Percentiles rank a stretch among this genome's conserved stretches.
These are phyloP conservation scores for Eurytoma adleriae DNA, from an alignment of 2,888 invertebrate genomes.

Conservation along the genomic window DNA sequence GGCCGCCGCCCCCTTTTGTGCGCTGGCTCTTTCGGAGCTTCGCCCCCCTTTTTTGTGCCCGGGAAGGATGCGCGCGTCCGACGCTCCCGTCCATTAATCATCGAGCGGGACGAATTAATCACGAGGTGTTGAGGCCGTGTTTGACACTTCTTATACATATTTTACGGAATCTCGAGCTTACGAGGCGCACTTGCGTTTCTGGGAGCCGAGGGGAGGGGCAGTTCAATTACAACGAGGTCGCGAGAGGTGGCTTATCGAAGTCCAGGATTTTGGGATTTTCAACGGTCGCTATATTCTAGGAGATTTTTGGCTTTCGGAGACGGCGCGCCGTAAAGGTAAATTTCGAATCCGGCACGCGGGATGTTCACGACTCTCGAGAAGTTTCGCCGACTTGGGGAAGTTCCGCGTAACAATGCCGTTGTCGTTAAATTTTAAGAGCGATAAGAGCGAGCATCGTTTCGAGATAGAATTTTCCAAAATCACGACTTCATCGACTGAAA, in stretches of 20 bases:
- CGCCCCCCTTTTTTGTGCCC: neutral
- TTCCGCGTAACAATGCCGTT: conserved; percentile 28
- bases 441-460: conserved; percentile 13
- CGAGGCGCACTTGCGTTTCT: neutral
- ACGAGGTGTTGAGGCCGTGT: conserved; percentile 48
- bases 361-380: conserved; percentile 18
- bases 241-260: neutral
- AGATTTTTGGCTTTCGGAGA: neutral
- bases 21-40: conserved; percentile 15
- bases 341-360: neutral
- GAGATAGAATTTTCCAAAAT: conserved; percentile 1
- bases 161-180: neutral
- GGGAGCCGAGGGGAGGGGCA: no score
- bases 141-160: conserved; percentile 23
- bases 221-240: neutral
- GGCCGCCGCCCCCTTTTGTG: conserved; percentile 11
- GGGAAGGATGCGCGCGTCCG: no score
- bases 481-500: neutral
- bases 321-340: neutral
- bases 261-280: no score
- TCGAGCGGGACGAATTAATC: conserved; percentile 36
- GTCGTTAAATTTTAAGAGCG: conserved; percentile 43
- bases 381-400: conserved; percentile 18
- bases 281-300: neutral
- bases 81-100: conserved; percentile 41